Percentiles rank a stretch among this genome's conserved stretches.
Evolutionary conservation across 2,888 invertebrate genomes (phyloP).

Genomic region (Drosophila recens): DNA sequence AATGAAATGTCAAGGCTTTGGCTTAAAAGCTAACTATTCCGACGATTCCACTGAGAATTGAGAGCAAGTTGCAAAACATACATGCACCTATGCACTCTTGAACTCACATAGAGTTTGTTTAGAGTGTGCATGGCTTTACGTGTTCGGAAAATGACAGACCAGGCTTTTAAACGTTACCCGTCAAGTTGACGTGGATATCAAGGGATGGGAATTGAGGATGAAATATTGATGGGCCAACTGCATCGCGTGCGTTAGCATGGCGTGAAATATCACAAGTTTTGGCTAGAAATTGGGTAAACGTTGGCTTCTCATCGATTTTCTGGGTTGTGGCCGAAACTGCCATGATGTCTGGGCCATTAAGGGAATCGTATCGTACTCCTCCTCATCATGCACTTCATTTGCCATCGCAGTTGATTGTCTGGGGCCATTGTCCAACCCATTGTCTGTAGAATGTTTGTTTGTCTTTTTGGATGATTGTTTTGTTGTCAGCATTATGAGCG

Average conservation of each 20-base stretch:
- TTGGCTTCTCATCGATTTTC: slow-evolving; percentile 59
- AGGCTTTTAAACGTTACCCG: slow-evolving; percentile 5
- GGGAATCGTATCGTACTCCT: slow-evolving; percentile 21
- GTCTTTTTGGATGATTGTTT: slow-evolving; percentile 59
- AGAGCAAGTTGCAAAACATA: neutral
- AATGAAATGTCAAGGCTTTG: neutral
- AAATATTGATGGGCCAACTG: slow-evolving; percentile 39
- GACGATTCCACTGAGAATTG: neutral
- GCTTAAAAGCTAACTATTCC: neutral
- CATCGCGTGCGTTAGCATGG: slow-evolving; percentile 62
- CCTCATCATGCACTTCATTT: slow-evolving; percentile 32
- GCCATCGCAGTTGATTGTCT: slow-evolving; percentile 26
- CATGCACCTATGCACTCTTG: neutral
- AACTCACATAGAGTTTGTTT: neutral
- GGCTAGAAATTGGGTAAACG: slow-evolving; percentile 39
- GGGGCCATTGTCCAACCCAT: slow-evolving; percentile 36
- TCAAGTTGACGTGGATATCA: neutral
- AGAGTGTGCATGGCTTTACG: neutral
- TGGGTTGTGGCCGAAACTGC: slow-evolving; percentile 13
- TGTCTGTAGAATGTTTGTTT: slow-evolving; percentile 36
- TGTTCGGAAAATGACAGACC: neutral
- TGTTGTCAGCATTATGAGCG: slow-evolving; percentile 51
- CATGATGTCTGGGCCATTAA: slow-evolving; percentile 42
- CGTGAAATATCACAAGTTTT: slow-evolving; percentile 57
- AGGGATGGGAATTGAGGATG: neutral